A percentile compares a stretch with the other conserved stretches of the same genome.
These are phyloP conservation scores for Luehdorfia chinensis DNA, from an alignment of 1,140 invertebrate genomes.

Conservation along the genomic window DNA sequence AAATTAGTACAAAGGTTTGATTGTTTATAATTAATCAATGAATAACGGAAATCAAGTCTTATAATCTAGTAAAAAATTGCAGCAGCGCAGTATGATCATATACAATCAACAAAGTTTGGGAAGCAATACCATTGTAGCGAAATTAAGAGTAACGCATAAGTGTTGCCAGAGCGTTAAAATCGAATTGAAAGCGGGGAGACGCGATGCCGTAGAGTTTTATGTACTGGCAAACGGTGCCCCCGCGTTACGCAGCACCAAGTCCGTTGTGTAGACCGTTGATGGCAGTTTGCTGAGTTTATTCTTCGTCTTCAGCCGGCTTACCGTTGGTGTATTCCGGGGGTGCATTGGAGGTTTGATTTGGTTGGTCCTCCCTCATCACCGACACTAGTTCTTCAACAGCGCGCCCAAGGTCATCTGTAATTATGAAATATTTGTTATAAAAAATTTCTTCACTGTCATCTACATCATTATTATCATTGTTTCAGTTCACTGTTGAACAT, in stretches of 20 bases:
- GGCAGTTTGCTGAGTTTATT: no score
- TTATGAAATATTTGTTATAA: no score
- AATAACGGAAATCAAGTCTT: no score
- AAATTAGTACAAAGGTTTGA: constrained; percentile 72
- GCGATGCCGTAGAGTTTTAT: constrained; percentile 22
- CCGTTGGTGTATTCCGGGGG: constrained; percentile 70
- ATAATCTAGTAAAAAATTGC: no score
- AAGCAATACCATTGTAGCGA: no score
- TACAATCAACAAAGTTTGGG: no score
- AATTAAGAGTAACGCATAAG: no score
- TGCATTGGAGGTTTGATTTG: constrained; percentile 36
- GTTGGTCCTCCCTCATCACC: constrained; percentile 88
- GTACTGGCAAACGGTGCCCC: constrained; percentile 17
- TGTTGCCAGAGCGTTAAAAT: constrained; percentile 57
- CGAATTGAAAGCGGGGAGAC: constrained; percentile 21
- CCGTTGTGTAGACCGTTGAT: not conserved
- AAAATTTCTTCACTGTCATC: no score
- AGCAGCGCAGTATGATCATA: no score
- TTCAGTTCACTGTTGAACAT: no score
- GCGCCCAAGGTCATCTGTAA: constrained; percentile 87
- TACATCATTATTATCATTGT: no score
- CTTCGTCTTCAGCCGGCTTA: constrained; percentile 45
- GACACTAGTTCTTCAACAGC: constrained; percentile 91
- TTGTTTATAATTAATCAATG: no score
- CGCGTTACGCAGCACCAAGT: constrained; percentile 13